Evolutionary conservation across 2,888 invertebrate genomes (phyloP), one percentile per base, ranked within the genome.

Genomic region (Synergus laeviventris): DNA sequence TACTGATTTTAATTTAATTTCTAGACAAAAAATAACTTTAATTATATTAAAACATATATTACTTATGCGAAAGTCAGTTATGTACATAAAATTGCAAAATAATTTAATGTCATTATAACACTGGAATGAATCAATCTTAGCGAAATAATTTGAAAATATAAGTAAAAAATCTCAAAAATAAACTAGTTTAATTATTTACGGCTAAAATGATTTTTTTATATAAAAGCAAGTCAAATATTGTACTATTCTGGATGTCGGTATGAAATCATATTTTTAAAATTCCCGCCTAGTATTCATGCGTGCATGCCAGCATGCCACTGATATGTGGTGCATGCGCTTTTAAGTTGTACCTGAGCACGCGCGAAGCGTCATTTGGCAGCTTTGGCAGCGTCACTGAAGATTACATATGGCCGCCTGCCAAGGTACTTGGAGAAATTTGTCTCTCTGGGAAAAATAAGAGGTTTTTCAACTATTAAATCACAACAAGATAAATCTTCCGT

Each of bases 351-450:
- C 42, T 66, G 42, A 7, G 18, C 42, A 45, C 24, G 21, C 21
- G 64, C 64, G 2, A 11, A 14, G 16, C 14, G n/a, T 8, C 18
- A 42, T 39, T 5, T 36, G 14, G 31, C 61, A 2, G 36, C 21
- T 7, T n/a, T n/a, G n/a, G n/a, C n/a, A 1, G n/a, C 66, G 70
- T 31, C 8, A 24, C 16, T 9, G 18, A 39, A 8, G n/a, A 66
- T 66, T 66, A 8, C 66, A 42, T 45, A 66, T 66, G 66, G 66
- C 66, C 66, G 66, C 14, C 16, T 39, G 39, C 24, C 42, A 56
- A 21, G 21, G 31, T 21, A 18, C 11, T 18, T 14, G 0, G 11
- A 56, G 12, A 56, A 56, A 3, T 16, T 66, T 66, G 45, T 24
- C n/a, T 42, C 42, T 39, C 18, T 21, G 21, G 5, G 12, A 21